Base-by-base conservation (phyloP, 2,888 invertebrate genomes). In the Drosophila antonietae region DNA sequence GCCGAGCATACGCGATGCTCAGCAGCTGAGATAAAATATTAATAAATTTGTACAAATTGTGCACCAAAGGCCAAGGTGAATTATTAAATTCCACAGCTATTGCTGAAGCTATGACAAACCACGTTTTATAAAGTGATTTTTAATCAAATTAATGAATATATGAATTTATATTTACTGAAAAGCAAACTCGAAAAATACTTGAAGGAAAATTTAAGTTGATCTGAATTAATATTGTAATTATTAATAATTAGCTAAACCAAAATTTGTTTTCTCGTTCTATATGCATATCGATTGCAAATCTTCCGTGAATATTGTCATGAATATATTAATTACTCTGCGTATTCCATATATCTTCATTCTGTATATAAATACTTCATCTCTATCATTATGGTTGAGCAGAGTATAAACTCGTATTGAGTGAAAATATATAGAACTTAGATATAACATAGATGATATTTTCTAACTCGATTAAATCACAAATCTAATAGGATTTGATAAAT, bases 21-120 rank as follows among this genome's bases (percentile, higher is more conserved):
- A 71, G 41, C 44, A 18, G 23, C 23, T 23, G n/a, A 28, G 37
- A 12, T 37, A 12, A 51, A 3, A 37, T 23, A 64, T 37, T 39
- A 53, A 53, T 53, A 44, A 39, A 28, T 37, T 33, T 55, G 12
- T 47, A 41, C 18, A 62, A 63, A 33, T 62, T 66, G 41, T 39
- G 10, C 7, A 3, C 15, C 44, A 47, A 60, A 64, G 46, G 41
- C 47, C 43, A 73, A 51, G 52, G 47, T 41, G 23, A 60, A 53
- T 65, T 60, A 46, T 62, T 31, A 57, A 35, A 61, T 52, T 61
- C 56, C 39, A n/a, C 18, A 69, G 10, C 18, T 39, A n/a, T 33
- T 33, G 52, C 31, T 8, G 14, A 43, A 31, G 10, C 55, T 47
- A 23, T 20, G 46, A 15, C 18, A 15, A 2, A 23, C 15, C 33